Evolutionary conservation across 2,113 vertebrate genomes (phyloP), one percentile per base, ranked within the genome.

Genomic region (Sturnira hondurensis): DNA sequence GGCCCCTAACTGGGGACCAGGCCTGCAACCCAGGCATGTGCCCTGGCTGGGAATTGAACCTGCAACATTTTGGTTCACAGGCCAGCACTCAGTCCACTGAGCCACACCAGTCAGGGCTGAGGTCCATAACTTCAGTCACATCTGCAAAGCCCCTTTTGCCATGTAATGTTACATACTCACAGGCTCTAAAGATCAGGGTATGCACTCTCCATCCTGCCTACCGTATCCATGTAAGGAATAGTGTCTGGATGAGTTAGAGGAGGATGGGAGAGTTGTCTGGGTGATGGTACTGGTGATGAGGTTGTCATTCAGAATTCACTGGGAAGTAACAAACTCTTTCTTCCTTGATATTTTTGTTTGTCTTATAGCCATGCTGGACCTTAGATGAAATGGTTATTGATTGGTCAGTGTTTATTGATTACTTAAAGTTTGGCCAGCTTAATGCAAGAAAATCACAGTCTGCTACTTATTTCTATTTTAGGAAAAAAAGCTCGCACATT

Each of bases 401-500:
- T 86, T 24, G 36, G 1, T 91, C 20, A 77, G 17, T 71, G 33
- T 28, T 50, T 82, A 82, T 36, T 71, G 10, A 86, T 2, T 86
- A 54, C 10, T 17, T 74, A 41, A 86, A 83, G 28, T 67, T 70
- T 96, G 73, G 16, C 28, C 41, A 56, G 16, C 17, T 95, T 84
- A 19, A 13, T 86, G 16, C 16, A 78, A 36, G 56, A 47, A 1
- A 56, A 2, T 96, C 45, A 97, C 70, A 74, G 31, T 81, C 11
- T 94, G 24, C 33, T 61, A 1, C 2, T 41, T 85, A 41, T 71
- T 81, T 86, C 47, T 22, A 71, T 97, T 90, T 43, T 91, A 99
- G 99, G 99, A 67, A 99, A 99, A 95, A 99, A 99, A 97, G 99
- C 99, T 22, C 99, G 99, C 36, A 99, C 99, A 2, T 99, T 99